Percentiles rank a stretch among this genome's conserved stretches.
phyloP scores from a whole-genome alignment of 2,888 invertebrate genomes.

The Nymphalis urticae region DNA sequence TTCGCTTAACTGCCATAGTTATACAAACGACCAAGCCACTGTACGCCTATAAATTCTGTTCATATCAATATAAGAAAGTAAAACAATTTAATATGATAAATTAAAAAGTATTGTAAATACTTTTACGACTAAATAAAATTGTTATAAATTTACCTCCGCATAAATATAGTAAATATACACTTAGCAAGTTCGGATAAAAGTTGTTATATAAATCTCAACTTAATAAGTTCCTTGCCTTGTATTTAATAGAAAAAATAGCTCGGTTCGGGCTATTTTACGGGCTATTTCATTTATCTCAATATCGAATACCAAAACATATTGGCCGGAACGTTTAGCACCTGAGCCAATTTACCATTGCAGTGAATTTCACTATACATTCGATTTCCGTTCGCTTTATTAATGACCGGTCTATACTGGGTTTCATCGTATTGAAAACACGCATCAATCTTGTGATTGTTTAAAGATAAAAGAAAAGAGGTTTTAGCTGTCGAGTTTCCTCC shows the following conservation, averaged over 20 bases:
- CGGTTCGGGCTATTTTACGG: constrained; percentile 30
- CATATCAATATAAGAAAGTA: too few species aligned
- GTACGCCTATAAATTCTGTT: too few species aligned
- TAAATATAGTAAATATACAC: not conserved
- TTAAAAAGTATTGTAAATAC: too few species aligned
- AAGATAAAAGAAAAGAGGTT: constrained; percentile 26
- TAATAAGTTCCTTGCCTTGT: not conserved
- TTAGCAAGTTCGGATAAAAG: not conserved
- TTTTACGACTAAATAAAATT: not conserved
- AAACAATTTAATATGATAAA: too few species aligned
- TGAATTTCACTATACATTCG: constrained; percentile 43
- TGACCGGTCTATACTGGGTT: constrained; percentile 38
- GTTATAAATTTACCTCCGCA: not conserved
- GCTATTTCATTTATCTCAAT: constrained; percentile 40
- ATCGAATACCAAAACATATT: constrained; percentile 43
- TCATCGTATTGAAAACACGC: constrained; percentile 37
- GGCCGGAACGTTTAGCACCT: constrained; percentile 44
- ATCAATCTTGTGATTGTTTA: constrained; percentile 34
- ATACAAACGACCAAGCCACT: too few species aligned
- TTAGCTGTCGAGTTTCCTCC: constrained; percentile 38
- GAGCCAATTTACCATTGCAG: constrained; percentile 41
- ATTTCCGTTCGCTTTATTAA: constrained; percentile 43
- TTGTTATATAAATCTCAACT: constrained; percentile 8
- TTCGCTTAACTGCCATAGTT: too few species aligned
- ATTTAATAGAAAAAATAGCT: constrained; percentile 13